phyloP scores from a whole-genome alignment of 2,113 vertebrate species.

The Oreotrochilus melanogaster region DNA sequence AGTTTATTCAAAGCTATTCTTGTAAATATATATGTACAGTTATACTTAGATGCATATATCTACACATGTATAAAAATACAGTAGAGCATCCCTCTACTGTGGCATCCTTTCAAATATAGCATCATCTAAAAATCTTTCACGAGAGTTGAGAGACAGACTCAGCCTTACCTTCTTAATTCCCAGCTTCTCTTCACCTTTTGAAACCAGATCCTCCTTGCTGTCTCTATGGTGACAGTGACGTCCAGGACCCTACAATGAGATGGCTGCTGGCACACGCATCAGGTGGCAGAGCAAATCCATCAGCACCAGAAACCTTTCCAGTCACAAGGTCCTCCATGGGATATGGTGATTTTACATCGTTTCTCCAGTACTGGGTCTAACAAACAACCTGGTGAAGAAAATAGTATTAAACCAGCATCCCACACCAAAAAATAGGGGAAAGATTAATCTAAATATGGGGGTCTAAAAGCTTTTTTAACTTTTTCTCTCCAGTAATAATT shows the following conservation, averaged over 20 bases:
- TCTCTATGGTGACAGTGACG: slow-evolving; percentile 78
- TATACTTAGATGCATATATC: background rate
- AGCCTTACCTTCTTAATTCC: slow-evolving; percentile 60
- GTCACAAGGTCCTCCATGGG: background rate
- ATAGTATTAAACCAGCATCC: background rate
- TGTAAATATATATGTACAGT: background rate
- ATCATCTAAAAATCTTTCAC: background rate
- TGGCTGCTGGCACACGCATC: background rate
- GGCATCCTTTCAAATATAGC: background rate
- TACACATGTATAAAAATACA: background rate
- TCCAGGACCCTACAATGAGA: background rate
- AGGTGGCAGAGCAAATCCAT: background rate
- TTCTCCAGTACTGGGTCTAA: background rate
- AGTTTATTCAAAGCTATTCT: background rate
- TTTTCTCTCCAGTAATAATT: background rate
- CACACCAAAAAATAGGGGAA: background rate
- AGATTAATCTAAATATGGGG: background rate
- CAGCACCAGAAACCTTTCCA: background rate
- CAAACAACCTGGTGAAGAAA: background rate
- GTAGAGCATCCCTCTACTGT: background rate
- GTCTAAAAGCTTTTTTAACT: background rate
- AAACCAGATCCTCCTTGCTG: slow-evolving; percentile 66
- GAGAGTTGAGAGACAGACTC: background rate
- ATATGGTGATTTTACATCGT: background rate
- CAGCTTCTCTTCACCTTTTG: slow-evolving; percentile 62